Evolutionary conservation across 2,113 vertebrate species (phyloP).

Genomic region (Phaethornis superciliosus): DNA sequence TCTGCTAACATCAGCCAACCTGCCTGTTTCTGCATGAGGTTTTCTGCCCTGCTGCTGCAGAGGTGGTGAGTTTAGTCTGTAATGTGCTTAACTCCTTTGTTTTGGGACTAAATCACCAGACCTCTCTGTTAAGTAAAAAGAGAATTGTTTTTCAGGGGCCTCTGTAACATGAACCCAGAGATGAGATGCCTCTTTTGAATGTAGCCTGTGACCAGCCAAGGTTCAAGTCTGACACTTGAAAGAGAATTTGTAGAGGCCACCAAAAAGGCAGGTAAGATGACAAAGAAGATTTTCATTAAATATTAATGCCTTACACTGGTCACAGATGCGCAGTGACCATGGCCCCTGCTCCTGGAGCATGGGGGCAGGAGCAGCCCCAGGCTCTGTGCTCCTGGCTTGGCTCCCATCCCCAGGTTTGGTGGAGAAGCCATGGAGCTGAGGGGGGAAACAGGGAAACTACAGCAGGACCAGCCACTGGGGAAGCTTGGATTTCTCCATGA

Average conservation of each 20-base stretch:
- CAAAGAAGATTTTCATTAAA: neutral
- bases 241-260: neutral
- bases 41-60: neutral
- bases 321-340: too few species aligned
- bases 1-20: neutral
- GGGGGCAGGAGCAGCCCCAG: too few species aligned
- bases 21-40: neutral
- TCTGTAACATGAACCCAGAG: neutral
- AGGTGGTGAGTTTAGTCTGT: neutral
- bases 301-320: too few species aligned
- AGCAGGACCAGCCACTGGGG: too few species aligned
- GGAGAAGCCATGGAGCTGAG: too few species aligned
- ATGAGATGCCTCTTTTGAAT: accelerated
- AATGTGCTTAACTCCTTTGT: conserved; percentile 41
- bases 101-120: conserved; percentile 26
- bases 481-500: too few species aligned
- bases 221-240: neutral
- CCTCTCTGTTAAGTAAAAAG: neutral
- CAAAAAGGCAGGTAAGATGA: neutral
- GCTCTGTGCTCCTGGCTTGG: too few species aligned
- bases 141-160: neutral
- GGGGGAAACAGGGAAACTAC: too few species aligned
- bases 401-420: too few species aligned
- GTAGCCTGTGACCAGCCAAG: neutral
- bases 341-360: too few species aligned